A percentile compares a stretch with the other conserved stretches of the same genome.
Evolutionary conservation across 2,888 invertebrate species (phyloP).

Genomic region (Nasonia oneida): DNA sequence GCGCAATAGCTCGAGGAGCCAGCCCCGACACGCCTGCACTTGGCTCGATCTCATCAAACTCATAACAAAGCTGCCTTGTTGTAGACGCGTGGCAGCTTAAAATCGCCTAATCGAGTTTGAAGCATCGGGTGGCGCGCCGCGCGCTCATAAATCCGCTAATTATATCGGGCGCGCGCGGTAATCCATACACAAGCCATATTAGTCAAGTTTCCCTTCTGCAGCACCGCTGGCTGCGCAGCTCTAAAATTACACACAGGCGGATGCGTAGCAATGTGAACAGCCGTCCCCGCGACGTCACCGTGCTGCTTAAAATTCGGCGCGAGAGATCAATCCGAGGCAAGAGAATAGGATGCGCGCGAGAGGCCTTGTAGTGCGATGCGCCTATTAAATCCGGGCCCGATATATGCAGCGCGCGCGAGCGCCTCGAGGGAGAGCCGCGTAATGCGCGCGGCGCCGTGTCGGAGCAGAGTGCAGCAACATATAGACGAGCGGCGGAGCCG

Average conservation of each 20-base stretch:
- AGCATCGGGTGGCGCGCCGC: constrained; percentile 3
- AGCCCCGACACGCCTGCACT: background rate
- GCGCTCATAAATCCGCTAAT: constrained; percentile 59
- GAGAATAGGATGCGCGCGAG: background rate
- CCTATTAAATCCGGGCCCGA: constrained; percentile 26
- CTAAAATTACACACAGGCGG: background rate
- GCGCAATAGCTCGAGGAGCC: background rate
- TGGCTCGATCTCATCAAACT: constrained; percentile 8
- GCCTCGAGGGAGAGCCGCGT: constrained; percentile 13
- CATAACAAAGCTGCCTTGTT: constrained; percentile 23
- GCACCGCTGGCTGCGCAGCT: background rate
- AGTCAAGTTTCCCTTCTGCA: constrained; percentile 48
- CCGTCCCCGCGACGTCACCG: background rate
- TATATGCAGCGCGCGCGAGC: background rate
- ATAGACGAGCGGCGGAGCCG: background rate
- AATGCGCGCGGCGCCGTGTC: background rate
- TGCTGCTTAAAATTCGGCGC: constrained; percentile 23
- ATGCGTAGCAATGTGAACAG: too few species aligned
- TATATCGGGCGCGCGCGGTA: constrained; percentile 51
- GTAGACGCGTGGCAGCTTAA: background rate
- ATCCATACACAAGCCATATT: constrained; percentile 50
- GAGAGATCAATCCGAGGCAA: constrained; percentile 20
- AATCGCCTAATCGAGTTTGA: constrained; percentile 45
- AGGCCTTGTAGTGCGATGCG: constrained; percentile 23
- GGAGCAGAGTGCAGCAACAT: background rate